These are phyloP conservation scores for Danio kyathit DNA, from an alignment of 2,797 vertebrate genomes.

Conservation along the genomic window DNA sequence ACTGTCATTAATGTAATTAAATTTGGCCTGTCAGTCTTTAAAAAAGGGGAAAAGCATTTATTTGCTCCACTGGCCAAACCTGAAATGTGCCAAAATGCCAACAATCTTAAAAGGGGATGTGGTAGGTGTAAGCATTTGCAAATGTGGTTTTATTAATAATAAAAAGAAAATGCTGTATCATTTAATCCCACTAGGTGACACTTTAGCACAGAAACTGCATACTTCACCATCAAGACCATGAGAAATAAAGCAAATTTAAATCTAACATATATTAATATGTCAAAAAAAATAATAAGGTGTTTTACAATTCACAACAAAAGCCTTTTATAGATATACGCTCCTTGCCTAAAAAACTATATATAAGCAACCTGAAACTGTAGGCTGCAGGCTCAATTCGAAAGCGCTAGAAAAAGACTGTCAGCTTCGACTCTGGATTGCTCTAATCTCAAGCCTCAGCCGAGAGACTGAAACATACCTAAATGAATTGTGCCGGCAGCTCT, in stretches of 20 bases:
- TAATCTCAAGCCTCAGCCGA: conserved; percentile 30
- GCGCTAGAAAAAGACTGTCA: conserved; percentile 26
- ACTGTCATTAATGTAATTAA: too few relatives aligned
- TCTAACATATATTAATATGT: not conserved
- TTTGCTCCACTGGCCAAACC: too few relatives aligned
- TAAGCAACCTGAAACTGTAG: not conserved
- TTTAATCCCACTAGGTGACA: too few relatives aligned
- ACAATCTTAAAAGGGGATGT: too few relatives aligned
- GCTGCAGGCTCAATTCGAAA: conserved; percentile 30
- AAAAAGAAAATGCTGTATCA: too few relatives aligned
- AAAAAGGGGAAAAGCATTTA: too few relatives aligned
- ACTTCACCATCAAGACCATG: too few relatives aligned
- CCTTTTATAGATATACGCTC: not conserved
- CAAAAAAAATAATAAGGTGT: not conserved
- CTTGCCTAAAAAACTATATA: not conserved
- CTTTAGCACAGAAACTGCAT: too few relatives aligned
- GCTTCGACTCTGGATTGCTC: conserved; percentile 19
- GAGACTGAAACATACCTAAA: conserved; percentile 16
- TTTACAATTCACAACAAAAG: conserved; percentile 5
- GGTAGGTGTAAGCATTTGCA: too few relatives aligned
- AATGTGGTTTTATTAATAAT: too few relatives aligned
- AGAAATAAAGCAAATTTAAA: not conserved
- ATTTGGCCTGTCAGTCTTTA: too few relatives aligned
- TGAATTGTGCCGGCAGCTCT: conserved; percentile 13
- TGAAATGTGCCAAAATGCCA: too few relatives aligned